Base-by-base conservation (phyloP, 2,797 vertebrate species). In the Artibeus lituratus region DNA sequence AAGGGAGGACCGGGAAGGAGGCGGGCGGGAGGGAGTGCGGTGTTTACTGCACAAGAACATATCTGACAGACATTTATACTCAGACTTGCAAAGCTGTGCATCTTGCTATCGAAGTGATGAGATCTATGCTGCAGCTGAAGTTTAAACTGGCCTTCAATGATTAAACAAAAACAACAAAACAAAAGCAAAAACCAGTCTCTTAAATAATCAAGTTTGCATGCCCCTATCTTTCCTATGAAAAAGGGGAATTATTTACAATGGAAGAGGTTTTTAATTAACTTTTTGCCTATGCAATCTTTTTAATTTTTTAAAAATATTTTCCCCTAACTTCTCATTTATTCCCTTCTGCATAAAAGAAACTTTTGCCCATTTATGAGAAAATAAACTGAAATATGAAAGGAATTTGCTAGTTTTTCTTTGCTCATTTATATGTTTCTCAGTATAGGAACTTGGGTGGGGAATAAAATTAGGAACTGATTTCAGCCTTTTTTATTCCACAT, bases 311-410 rank as follows among this genome's bases (percentile, higher is more conserved):
- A 37, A 7, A 44, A n/a, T 72, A 8, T 62, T 82, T n/a, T 9
- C 7, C 10, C 10, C 12, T 39, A 77, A 53, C 35, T 83, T 92
- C 24, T 76, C 44, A 70, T 29, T 91, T 51, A 83, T 67, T 69
- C 35, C 22, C 59, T 78, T 80, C n/a, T 82, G 47, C 12, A 67
- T 35, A 81, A 81, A 77, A 80, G 3, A 95, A 96, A 96, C 7
- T 55, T 76, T 67, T 87, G 29, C 53, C 53, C 39, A 73, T 94
- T 94, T 74, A 94, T 14, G 86, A 90, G 88, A 87, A 94, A 87
- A 86, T 39, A 55, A 89, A 78, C 44, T 44, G 2, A 95, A 95
- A 78, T 80, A 62, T 26, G 24, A 89, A 93, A 49, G 74, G 24
- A 90, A 93, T 44, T 62, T 87, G 78, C 76, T 21, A 37, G 10